A percentile compares a stretch with the other conserved stretches of the same genome.
Evolutionary conservation across 2,797 vertebrate genomes (phyloP).

Genomic region (Schizopygopsis pylzovi): DNA sequence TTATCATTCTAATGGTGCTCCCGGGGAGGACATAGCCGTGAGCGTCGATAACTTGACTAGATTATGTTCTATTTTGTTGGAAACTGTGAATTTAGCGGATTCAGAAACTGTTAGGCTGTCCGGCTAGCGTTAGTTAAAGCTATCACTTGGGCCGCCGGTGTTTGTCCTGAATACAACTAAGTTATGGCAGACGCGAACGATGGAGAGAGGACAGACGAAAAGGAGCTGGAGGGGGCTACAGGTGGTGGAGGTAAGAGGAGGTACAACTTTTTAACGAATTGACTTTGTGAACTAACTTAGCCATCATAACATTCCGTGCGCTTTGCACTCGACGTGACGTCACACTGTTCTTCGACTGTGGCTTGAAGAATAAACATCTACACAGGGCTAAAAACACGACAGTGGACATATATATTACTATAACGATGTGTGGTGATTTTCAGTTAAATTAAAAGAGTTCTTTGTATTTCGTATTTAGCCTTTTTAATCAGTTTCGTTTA

Average conservation of each 20-base stretch:
- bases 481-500: background rate
- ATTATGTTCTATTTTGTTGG: slow-evolving; percentile 6
- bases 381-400: too few species aligned
- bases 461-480: background rate
- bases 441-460: background rate
- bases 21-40: too few species aligned
- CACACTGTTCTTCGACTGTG: background rate
- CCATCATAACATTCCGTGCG: background rate
- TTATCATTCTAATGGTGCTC: background rate
- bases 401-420: background rate
- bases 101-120: slow-evolving; percentile 29
- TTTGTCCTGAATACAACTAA: background rate
- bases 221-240: slow-evolving; percentile 65
- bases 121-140: slow-evolving; percentile 30
- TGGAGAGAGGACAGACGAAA: slow-evolving; percentile 33
- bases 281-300: background rate
- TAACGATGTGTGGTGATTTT: background rate
- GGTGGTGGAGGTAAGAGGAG: slow-evolving; percentile 61
- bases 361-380: background rate
- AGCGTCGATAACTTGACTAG: background rate
- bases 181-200: slow-evolving; percentile 69
- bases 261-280: background rate
- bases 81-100: slow-evolving; percentile 11
- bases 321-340: slow-evolving; percentile 8
- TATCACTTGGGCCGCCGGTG: background rate